phyloP scores from a whole-genome alignment of 2,797 vertebrate genomes.

The Malurus leucopterus region DNA sequence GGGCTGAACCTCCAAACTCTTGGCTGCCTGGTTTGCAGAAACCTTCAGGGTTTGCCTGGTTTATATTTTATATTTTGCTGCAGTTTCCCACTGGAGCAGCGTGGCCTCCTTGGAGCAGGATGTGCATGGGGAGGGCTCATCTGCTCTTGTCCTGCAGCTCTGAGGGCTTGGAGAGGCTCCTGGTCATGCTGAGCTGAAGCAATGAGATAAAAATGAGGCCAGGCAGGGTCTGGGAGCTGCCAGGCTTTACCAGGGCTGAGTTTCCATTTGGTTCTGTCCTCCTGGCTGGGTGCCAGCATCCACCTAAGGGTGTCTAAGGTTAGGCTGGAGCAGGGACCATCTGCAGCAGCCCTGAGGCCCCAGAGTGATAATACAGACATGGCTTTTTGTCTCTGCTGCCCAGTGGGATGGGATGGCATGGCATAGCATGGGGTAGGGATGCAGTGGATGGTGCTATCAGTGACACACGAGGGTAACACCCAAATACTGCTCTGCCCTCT shows the following conservation, averaged over 20 bases:
- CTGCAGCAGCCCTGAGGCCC: not conserved
- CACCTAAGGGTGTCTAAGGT: not conserved
- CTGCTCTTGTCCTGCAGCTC: not conserved
- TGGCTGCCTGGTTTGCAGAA: not conserved
- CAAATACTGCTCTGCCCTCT: not conserved
- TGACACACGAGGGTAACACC: not conserved
- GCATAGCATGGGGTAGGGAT: not conserved
- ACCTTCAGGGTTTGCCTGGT: not conserved
- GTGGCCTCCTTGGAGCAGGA: not conserved
- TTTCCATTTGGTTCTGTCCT: not conserved
- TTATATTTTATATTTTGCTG: not conserved
- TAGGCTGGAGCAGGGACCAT: not conserved
- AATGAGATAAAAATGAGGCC: not conserved
- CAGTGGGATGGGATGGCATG: not conserved
- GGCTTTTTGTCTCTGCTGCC: not conserved
- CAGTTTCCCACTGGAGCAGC: not conserved
- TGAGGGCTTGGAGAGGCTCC: not conserved
- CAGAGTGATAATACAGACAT: fast-evolving
- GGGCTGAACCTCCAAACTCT: not conserved
- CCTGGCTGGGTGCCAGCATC: not conserved
- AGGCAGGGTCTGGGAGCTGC: not conserved
- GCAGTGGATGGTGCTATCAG: not conserved
- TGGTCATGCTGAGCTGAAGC: not conserved
- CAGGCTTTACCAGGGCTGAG: not conserved
- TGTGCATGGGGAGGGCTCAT: not conserved